These are phyloP conservation scores for Macheiramphus alcinus DNA, from an alignment of 2,113 vertebrate species.

Conservation along the genomic window DNA sequence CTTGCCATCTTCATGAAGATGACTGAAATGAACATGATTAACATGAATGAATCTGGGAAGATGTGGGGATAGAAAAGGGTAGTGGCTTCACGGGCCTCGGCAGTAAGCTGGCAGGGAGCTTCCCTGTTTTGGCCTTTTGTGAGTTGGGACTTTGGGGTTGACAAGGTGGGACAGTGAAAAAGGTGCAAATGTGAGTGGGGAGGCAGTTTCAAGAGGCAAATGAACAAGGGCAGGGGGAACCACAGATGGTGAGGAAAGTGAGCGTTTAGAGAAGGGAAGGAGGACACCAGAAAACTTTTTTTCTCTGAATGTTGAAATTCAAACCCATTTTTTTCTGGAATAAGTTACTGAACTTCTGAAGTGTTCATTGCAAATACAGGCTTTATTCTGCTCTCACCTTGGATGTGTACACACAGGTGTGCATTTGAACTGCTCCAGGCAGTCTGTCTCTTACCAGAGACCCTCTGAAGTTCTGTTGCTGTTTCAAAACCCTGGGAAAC, in stretches of 20 bases:
- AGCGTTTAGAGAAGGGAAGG: neutral
- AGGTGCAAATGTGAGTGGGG: neutral
- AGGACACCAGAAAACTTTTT: neutral
- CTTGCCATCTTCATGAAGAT: neutral
- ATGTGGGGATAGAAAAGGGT: neutral
- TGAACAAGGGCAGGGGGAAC: neutral
- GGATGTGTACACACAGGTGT: neutral
- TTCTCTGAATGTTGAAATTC: neutral
- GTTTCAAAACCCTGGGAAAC: neutral
- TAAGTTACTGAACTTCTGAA: neutral
- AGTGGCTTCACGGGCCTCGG: neutral
- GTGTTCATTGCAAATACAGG: neutral
- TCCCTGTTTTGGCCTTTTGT: neutral
- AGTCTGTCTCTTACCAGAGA: neutral
- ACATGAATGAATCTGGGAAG: neutral
- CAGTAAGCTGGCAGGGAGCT: neutral
- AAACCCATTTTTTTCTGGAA: neutral
- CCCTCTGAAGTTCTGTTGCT: neutral
- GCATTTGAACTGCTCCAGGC: neutral
- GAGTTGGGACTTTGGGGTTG: neutral
- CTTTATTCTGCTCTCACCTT: neutral
- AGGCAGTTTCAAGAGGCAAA: neutral
- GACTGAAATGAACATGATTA: neutral
- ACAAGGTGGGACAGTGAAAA: neutral
- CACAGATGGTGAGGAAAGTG: neutral